phyloP scores from a whole-genome alignment of 2,113 vertebrate species.

The Nycticryphes semicollaris region DNA sequence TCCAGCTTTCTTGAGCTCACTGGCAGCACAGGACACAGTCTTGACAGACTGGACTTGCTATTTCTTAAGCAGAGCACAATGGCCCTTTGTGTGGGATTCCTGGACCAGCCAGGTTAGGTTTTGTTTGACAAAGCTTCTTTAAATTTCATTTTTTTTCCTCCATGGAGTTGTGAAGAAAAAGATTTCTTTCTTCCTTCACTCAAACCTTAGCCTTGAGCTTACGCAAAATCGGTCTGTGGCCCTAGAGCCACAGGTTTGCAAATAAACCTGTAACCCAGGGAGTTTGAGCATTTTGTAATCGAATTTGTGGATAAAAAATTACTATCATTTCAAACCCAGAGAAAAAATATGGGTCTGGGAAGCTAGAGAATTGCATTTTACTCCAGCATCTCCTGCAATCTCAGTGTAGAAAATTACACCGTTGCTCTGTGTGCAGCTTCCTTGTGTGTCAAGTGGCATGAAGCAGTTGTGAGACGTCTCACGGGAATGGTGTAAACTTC shows the following conservation, averaged over 20 bases:
- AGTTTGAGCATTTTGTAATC: not conserved
- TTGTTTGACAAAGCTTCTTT: slow-evolving; percentile 56
- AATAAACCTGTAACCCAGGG: not conserved
- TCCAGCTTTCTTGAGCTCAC: not conserved
- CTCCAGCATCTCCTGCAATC: not conserved
- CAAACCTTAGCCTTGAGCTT: not conserved
- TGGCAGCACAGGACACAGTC: not conserved
- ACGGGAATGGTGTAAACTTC: not conserved
- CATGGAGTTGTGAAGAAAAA: slow-evolving; percentile 12
- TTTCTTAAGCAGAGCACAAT: slow-evolving; percentile 34
- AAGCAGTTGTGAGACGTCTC: not conserved
- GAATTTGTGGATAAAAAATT: not conserved
- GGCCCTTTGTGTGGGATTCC: not conserved
- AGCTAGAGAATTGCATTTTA: not conserved
- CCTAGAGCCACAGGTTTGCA: slow-evolving; percentile 7
- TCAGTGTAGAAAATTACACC: not conserved
- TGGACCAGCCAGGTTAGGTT: not conserved
- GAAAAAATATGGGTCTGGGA: not conserved
- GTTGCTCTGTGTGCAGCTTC: not conserved
- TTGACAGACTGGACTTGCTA: not conserved
- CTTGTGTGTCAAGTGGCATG: accelerated
- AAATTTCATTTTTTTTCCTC: not conserved
- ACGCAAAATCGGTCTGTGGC: not conserved
- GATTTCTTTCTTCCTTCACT: slow-evolving; percentile 52
- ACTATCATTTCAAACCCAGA: not conserved